A percentile compares a stretch with the other conserved stretches of the same genome.
These are phyloP conservation scores for Tragopan temminckii DNA, from an alignment of 2,797 vertebrate genomes.

Conservation along the genomic window DNA sequence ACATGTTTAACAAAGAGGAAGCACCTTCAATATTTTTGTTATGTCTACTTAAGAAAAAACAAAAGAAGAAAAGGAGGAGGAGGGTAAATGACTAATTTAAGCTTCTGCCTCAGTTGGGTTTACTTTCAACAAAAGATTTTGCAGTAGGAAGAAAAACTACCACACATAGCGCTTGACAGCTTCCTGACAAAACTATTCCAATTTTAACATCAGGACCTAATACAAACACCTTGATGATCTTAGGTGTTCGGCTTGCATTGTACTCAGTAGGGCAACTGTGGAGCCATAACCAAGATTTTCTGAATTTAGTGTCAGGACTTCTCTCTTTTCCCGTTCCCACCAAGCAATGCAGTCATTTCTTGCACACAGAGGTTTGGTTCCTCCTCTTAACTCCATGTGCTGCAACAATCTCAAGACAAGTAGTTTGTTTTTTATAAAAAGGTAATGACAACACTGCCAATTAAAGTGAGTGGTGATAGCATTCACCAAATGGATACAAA, in stretches of 20 bases:
- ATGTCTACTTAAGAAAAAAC: not conserved
- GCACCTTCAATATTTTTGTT: not conserved
- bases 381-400: not conserved
- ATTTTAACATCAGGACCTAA: not conserved
- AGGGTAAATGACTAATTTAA: not conserved
- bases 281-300: not conserved
- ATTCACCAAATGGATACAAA: not conserved
- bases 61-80: not conserved
- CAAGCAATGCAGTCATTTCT: not conserved
- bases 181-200: not conserved
- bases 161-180: not conserved
- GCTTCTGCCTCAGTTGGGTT: not conserved
- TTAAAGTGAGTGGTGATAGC: not conserved
- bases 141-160: not conserved
- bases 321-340: not conserved
- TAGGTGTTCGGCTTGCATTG: not conserved
- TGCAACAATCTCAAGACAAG: not conserved
- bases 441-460: not conserved
- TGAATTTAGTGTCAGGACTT: not conserved
- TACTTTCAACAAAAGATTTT: not conserved
- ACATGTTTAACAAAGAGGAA: conserved; percentile 13
- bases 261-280: not conserved
- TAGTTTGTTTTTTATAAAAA: not conserved
- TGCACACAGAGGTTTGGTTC: not conserved
- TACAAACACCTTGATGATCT: not conserved